phyloP scores from a whole-genome alignment of 2,888 invertebrate genomes.

The Troilus luridus region DNA sequence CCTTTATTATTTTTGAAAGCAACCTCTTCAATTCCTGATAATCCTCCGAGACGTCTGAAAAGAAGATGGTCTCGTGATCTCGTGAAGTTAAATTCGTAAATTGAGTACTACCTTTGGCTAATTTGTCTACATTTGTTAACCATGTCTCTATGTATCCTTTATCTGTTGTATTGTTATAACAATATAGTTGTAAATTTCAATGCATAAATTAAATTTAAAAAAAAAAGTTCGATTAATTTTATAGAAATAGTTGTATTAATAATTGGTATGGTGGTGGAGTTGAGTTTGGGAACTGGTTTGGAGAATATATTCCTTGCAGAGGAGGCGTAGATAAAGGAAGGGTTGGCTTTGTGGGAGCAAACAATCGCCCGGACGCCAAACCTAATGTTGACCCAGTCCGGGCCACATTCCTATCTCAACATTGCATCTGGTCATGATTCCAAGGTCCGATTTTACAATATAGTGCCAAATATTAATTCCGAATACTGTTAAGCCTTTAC shows the following conservation, averaged over 20 bases:
- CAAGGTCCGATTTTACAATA: neutral
- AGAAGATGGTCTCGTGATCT: too few species aligned
- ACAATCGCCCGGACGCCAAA: slow-evolving; percentile 28
- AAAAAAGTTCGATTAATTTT: neutral
- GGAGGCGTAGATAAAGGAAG: neutral
- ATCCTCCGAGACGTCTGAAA: too few species aligned
- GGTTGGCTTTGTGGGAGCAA: slow-evolving; percentile 3
- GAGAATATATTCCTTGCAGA: neutral
- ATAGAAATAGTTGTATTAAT: neutral
- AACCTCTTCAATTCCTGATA: too few species aligned
- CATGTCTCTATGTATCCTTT: too few species aligned
- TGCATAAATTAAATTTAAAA: too few species aligned
- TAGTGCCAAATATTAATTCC: neutral
- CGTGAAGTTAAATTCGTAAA: too few species aligned
- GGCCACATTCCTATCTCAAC: slow-evolving; percentile 22
- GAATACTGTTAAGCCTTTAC: neutral
- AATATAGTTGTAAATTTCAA: too few species aligned
- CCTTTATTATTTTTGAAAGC: too few species aligned
- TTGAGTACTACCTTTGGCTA: too few species aligned
- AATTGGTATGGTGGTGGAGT: neutral
- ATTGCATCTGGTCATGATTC: slow-evolving; percentile 15
- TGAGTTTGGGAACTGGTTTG: neutral
- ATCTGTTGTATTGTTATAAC: too few species aligned
- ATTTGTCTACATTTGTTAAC: too few species aligned
- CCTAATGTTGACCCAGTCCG: slow-evolving; percentile 27